Conservation (phyloP, 2,888 invertebrate genomes). For the Gandaritis pyraliata region DNA sequence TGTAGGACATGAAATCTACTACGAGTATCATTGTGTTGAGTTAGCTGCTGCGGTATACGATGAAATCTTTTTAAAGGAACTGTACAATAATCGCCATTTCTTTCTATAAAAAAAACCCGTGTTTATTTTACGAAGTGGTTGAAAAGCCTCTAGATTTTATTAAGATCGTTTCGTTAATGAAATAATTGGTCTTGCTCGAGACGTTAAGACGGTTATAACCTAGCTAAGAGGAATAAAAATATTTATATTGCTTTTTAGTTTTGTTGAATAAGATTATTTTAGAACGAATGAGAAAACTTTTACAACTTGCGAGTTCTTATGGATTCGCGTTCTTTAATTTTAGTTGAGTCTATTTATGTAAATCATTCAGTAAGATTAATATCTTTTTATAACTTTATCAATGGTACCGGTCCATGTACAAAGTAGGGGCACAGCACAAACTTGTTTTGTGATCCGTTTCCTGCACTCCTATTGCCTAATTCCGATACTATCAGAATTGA, state of each 20-base stretch:
- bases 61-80: neutral
- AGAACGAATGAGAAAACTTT: conserved; percentile 7
- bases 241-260: conserved; percentile 11
- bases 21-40: neutral
- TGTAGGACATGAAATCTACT: too few relatives aligned
- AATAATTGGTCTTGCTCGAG: conserved; percentile 27
- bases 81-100: conserved; percentile 6
- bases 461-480: too few relatives aligned
- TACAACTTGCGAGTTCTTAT: neutral
- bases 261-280: conserved; percentile 8
- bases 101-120: neutral
- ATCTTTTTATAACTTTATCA: neutral
- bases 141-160: conserved; percentile 21
- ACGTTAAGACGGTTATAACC: conserved; percentile 15
- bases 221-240: conserved; percentile 13
- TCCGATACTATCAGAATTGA: too few relatives aligned
- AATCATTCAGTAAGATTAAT: neutral
- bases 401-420: conserved; percentile 18
- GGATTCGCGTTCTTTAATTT: neutral
- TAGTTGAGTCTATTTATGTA: neutral
- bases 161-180: conserved; percentile 20
- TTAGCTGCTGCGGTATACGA: neutral
- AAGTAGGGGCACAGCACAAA: conserved; percentile 33
- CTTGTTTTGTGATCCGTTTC: conserved; percentile 38
- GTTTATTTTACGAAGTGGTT: conserved; percentile 21